A percentile compares a stretch with the other conserved stretches of the same genome.
phyloP scores from a whole-genome alignment of 2,888 invertebrate species.

The Tachina lurida region DNA sequence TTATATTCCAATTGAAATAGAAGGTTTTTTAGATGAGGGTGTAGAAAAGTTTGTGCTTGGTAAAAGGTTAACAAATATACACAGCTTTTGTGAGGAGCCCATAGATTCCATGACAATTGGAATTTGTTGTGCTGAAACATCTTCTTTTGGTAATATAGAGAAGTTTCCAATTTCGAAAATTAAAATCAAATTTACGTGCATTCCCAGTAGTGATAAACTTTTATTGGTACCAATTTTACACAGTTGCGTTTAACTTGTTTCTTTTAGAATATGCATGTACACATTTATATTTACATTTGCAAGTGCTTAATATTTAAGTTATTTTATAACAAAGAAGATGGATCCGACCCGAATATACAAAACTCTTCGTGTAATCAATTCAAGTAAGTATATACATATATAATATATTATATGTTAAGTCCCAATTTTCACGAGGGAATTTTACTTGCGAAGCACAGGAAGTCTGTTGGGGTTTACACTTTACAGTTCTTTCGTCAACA shows the following conservation, averaged over 20 bases:
- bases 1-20: no score
- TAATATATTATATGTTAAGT: no score
- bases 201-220: constrained; percentile 4
- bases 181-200: constrained; percentile 12
- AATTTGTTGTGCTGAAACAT: neutral
- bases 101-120: constrained; percentile 5
- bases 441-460: no score
- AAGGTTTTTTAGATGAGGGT: no score
- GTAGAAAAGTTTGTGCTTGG: constrained; percentile 11
- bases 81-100: constrained; percentile 13
- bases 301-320: neutral
- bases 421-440: no score
- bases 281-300: neutral
- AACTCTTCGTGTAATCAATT: neutral
- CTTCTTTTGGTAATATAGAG: neutral
- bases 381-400: constrained; percentile 16
- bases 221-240: constrained; percentile 25
- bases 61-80: constrained; percentile 3
- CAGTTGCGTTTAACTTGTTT: constrained; percentile 23
- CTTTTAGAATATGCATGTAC: neutral
- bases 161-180: no score
- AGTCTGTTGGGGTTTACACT: no score
- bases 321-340: neutral
- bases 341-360: neutral
- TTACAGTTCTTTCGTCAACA: no score